Conservation (phyloP, 2,797 vertebrate genomes). For the Syndactyla subalaris region DNA sequence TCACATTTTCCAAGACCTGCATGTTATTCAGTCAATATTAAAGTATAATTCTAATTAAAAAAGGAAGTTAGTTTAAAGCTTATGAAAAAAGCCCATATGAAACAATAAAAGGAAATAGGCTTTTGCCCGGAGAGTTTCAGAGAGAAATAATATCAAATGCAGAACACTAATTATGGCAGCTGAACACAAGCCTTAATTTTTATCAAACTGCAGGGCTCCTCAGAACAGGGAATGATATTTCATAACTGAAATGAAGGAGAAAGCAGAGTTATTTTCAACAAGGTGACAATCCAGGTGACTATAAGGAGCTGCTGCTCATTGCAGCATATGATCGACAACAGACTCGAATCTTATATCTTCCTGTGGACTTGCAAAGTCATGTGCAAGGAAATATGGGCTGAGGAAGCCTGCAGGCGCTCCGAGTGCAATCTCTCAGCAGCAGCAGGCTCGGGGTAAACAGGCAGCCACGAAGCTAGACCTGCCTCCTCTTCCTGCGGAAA, state of each 20-base stretch:
- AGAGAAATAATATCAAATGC: background rate
- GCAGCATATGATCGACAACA: background rate
- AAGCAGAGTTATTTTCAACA: background rate
- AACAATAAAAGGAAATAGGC: background rate
- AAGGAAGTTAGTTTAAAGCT: background rate
- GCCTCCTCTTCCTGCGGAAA: background rate
- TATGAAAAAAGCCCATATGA: background rate
- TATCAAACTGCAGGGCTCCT: background rate
- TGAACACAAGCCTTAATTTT: background rate
- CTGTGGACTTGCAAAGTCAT: background rate
- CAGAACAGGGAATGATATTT: background rate
- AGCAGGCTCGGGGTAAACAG: background rate
- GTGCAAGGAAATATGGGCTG: background rate
- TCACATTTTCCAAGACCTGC: background rate
- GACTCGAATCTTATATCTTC: background rate
- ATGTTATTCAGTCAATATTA: background rate
- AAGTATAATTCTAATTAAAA: background rate
- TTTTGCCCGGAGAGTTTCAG: background rate
- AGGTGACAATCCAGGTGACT: background rate
- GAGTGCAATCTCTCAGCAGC: background rate
- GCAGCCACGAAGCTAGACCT: background rate
- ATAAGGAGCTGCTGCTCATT: background rate
- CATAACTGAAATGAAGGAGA: background rate
- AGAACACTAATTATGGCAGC: background rate
- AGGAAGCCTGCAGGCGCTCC: background rate